Base-by-base conservation (phyloP, 2,113 vertebrate species). In the Halcyon malimbica region DNA sequence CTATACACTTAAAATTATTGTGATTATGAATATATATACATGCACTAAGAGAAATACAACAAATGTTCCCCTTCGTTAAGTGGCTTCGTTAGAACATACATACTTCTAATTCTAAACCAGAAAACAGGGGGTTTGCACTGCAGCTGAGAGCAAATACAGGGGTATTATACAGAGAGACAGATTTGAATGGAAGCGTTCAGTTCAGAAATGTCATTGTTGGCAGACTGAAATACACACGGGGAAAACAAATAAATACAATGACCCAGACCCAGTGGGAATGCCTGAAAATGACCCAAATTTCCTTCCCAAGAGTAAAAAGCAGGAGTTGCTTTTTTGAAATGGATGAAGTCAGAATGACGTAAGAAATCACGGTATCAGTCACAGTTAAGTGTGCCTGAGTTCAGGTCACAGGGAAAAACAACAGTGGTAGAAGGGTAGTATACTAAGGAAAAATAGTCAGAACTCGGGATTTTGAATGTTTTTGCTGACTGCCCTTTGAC, bases 301-400 rank as follows among this genome's bases (percentile, higher is more conserved):
- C 80, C 82, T 59, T 31, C 28, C 19, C 26, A 79, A 80, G 46
- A 57, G 6, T 26, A 53, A 71, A 37, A 70, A 56, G 62, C 26
- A 23, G 53, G 63, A 89, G 46, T 19, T 11, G 13, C 4, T 50
- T 39, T 42, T 77, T 64, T 29, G 39, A 77, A 74, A 63, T 6
- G 20, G 50, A 39, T 41, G 35, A 93, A 65, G n/a, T 28, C 89
- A 88, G 53, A 39, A 25, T 35, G 67, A 84, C 6, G 20, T 73
- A 75, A 90, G 84, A 70, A 77, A 80, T 35, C 54, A 29, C 54
- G 41, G 50, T 37, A 14, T 7, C 18, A 8, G n/a, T 33, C 70
- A 39, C 0, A 0, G 73, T 21, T 39, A 29, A 77, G 33, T 25
- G 26, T 41, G 54, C 7, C 35, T 1, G 9, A 83, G 75, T 41